Evolutionary conservation across 2,888 invertebrate genomes (phyloP), one percentile per base, ranked within the genome.

Genomic region (Anoplius nigerrimus): DNA sequence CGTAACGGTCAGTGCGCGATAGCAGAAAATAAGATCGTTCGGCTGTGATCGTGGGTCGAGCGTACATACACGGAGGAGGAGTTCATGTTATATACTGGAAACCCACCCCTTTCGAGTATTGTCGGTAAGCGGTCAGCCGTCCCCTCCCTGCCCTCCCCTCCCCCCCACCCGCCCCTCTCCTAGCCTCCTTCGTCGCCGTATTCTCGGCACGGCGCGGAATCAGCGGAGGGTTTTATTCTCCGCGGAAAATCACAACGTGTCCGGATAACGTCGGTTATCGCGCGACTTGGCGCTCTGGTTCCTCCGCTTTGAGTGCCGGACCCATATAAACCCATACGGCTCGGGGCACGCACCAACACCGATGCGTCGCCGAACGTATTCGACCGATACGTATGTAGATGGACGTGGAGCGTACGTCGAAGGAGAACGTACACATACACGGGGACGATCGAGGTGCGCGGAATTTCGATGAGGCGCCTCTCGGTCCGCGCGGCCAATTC

Each of bases 191-290:
- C 57, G 8, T 11, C 55, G 45, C 56, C 16, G 68, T 76, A 76
- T 76, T 76, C 82, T 58, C 58, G 65, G 78, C 82, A 84, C 79
- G 80, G 72, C 70, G 72, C 69, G 66, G 66, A 74, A 76, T 72
- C 74, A 72, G 69, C 65, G 67, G 78, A 71, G 54, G 58, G 65
- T 78, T 76, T 79, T 34, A 84, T 83, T 83, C 81, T 82, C 71
- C 74, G 75, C 78, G 77, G 75, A 75, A 82, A 83, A 83, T 84
- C 84, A 82, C 79, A 76, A 80, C 80, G 77, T 74, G 73, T 71
- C 65, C 71, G 72, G 69, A 71, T 76, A 81, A 80, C 70, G 70
- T 64, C 69, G 75, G 69, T 71, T 77, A 76, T 76, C 77, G 70
- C 67, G 67, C 57, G 72, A 71, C 62, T 58, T 64, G 70, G 62